phyloP scores from a whole-genome alignment of 2,797 vertebrate species.

The Novumbra hubbsi region DNA sequence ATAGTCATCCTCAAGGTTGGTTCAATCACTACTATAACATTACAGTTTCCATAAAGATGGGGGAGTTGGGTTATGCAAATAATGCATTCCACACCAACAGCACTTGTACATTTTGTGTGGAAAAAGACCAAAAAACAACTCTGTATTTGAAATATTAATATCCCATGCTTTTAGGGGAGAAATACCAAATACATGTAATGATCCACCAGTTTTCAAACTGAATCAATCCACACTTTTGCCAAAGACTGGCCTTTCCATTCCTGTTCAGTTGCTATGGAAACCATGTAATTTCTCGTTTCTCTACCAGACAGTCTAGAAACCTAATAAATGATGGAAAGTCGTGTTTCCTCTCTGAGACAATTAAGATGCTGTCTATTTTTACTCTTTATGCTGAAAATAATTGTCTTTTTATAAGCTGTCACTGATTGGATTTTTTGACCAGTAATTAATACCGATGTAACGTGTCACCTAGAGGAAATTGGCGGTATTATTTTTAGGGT shows the following conservation, averaged over 20 bases:
- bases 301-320: conserved; percentile 49
- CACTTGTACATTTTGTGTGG: too few species aligned
- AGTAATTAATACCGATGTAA: conserved; percentile 14
- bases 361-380: conserved; percentile 35
- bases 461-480: conserved; percentile 29
- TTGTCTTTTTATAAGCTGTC: conserved; percentile 37
- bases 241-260: conserved; percentile 48
- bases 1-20: not conserved
- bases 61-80: too few species aligned
- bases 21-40: conserved; percentile 13
- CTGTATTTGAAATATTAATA: conserved; percentile 15
- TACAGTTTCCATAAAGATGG: not conserved
- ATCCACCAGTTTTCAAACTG: conserved; percentile 39
- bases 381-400: conserved; percentile 38
- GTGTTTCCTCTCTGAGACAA: conserved; percentile 51
- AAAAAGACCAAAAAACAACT: too few species aligned
- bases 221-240: conserved; percentile 32
- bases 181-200: conserved; percentile 22
- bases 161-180: conserved; percentile 5
- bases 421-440: conserved; percentile 29
- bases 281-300: conserved; percentile 52
- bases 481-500: conserved; percentile 42
- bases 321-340: conserved; percentile 60
- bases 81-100: too few species aligned
- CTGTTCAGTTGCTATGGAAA: conserved; percentile 72